These are phyloP conservation scores for Rhamnusium bicolor DNA, from an alignment of 2,888 invertebrate genomes.

Conservation along the genomic window DNA sequence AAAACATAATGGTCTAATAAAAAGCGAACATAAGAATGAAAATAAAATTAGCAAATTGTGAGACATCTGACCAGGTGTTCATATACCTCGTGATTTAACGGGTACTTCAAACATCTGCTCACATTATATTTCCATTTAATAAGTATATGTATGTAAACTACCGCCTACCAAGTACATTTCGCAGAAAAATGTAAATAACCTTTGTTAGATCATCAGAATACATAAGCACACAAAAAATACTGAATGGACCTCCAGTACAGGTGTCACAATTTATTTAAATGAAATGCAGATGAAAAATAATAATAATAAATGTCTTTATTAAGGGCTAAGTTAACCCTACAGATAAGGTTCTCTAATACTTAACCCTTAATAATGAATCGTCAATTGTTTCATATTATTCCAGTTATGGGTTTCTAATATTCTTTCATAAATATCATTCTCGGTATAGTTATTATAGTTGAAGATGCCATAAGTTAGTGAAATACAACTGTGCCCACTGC, in stretches of 20 bases:
- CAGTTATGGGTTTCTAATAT: not conserved
- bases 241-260: not conserved
- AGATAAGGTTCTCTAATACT: too few species aligned
- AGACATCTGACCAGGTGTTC: constrained; percentile 14
- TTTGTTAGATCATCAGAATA: constrained; percentile 13
- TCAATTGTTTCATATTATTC: too few species aligned
- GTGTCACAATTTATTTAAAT: not conserved
- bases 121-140: not conserved
- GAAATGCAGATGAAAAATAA: not conserved
- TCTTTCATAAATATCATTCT: not conserved
- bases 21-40: not conserved
- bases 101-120: constrained; percentile 15
- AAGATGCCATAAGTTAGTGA: not conserved
- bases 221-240: too few species aligned
- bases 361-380: too few species aligned
- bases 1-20: not conserved
- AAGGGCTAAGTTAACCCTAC: too few species aligned
- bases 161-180: constrained; percentile 4
- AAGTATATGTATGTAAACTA: constrained; percentile 19
- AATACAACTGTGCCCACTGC: not conserved
- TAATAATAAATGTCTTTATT: too few species aligned
- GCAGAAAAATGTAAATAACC: not conserved
- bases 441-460: not conserved
- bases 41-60: not conserved
- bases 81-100: not conserved